Evolutionary conservation across 2,113 vertebrate species (phyloP), one percentile per base, ranked within the genome.

Genomic region (Propithecus coquereli): DNA sequence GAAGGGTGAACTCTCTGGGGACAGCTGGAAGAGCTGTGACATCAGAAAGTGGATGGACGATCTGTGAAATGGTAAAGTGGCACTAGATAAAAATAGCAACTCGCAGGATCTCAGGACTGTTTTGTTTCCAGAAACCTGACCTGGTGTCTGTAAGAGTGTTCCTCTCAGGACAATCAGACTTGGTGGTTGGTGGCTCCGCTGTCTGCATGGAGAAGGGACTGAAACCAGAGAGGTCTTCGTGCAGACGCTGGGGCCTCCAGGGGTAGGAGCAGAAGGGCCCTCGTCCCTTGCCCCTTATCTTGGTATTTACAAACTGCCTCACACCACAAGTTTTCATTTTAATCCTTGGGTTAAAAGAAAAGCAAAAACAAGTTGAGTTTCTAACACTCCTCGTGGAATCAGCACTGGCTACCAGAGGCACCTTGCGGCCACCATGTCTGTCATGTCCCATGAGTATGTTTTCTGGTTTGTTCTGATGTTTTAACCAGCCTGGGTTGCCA

Each of bases 391-490:
- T 76, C 18, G 74, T 12, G 8, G 37, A 79, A 57, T 57, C 65
- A 84, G 76, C 13, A 91, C 45, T 6, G 30, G 54, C 80, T 93
- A 20, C 52, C 77, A 37, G 30, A 73, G 59, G 96, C 79, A 63
- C 30, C 2, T 20, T 1, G 1, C 10, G 79, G 82, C 70, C 65
- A 27, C 66, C 9, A 0, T 32, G 40, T 95, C 92, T 95, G 82
- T 90, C 74, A 77, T 23, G 52, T 27, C 34, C 34, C 14, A 25
- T 2, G 6, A 82, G 94, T 85, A 84, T 92, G 76, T 94, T 94
- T 94, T 61, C 77, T 0, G 5, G 50, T 76, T 94, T 95, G 77
- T 87, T 40, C 88, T 77, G 89, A 7, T 71, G 18, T 95, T 82
- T 81, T 0, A 0, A 66, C 77, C 73, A 77, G 20, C 57, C 83